Base-by-base conservation (phyloP, 2,797 vertebrate genomes). In the Sebastes paucispinis region DNA sequence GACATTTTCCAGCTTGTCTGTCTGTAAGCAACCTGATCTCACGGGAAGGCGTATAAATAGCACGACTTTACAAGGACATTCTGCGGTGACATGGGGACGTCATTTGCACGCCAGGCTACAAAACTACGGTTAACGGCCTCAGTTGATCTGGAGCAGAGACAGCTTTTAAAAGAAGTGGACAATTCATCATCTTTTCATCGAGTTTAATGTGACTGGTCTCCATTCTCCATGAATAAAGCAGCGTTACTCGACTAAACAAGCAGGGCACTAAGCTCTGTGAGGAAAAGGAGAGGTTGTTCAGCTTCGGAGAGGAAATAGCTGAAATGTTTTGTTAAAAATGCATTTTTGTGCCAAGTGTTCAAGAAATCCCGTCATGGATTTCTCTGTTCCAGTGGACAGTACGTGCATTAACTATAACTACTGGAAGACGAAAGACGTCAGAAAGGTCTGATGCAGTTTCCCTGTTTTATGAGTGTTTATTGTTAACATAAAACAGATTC, bases 251-350 rank as follows among this genome's bases (percentile, higher is more conserved):
- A 13, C 73, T 22, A 5, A 63, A 63, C 47, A n/a, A 16, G 58
- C 31, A 32, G 59, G 25, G 18, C 25, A 10, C 20, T 7, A 11
- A 3, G 29, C 43, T 16, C 3, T 10, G 5, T 4, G 54, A 69
- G 36, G 34, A 47, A 9, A 5, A 75, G 13, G 27, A 69, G 29
- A 6, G n/a, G 25, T 2, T 7, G 20, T n/a, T 27, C 22, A 27
- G 24, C 69, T 71, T 29, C 4, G 7, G 27, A 29, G 25, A 4
- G 24, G 14, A 60, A 72, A 60, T 16, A 31, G 69, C 27, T 9
- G 6, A 59, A 71, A 67, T 50, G 65, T 67, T 58, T 70, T 58
- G 69, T 58, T 72, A 16, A 72, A 72, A 60, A 50, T 50, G 4
- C 20, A 62, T 62, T 73, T 62, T 24, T 50, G 18, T 68, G 50